A percentile compares a stretch with the other conserved stretches of the same genome.
Evolutionary conservation across 2,888 invertebrate genomes (phyloP).

Genomic region (Brachypterus glaber): DNA sequence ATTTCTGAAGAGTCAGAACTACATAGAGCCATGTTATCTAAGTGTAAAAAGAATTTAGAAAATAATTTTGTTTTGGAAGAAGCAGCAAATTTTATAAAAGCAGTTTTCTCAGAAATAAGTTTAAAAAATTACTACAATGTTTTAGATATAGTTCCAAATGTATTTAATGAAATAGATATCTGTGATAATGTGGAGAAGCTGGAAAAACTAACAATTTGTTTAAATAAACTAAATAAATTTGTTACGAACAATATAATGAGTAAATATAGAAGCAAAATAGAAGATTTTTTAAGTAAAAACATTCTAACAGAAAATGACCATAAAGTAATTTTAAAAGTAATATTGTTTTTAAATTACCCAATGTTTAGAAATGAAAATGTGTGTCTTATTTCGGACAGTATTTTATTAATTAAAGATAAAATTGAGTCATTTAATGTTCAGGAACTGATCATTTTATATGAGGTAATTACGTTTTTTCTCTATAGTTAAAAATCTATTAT

Average conservation of each 20-base stretch:
- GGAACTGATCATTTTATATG: constrained; percentile 38
- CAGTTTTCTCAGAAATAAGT: constrained; percentile 36
- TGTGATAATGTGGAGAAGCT: constrained; percentile 38
- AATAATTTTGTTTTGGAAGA: neutral
- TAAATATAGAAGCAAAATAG: constrained; percentile 36
- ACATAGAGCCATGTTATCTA: too few relatives aligned
- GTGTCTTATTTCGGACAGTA: constrained; percentile 34
- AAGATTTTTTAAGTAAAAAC: constrained; percentile 31
- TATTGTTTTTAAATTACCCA: constrained; percentile 41
- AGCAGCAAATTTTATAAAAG: constrained; percentile 39
- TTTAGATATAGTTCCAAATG: constrained; percentile 32
- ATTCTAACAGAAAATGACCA: constrained; percentile 28
- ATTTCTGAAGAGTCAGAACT: constrained; percentile 33
- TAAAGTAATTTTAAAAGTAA: constrained; percentile 31
- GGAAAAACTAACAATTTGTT: constrained; percentile 41
- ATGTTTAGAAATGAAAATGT: constrained; percentile 40
- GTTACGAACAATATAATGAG: constrained; percentile 36
- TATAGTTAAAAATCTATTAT: too few relatives aligned
- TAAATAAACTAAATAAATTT: constrained; percentile 39
- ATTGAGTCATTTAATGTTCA: constrained; percentile 35
- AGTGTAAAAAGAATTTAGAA: too few relatives aligned
- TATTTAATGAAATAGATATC: constrained; percentile 33
- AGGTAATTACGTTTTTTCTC: too few relatives aligned
- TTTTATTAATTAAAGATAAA: constrained; percentile 35
- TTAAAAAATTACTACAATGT: constrained; percentile 37